Conservation (phyloP, 2,113 vertebrate genomes). For the Neotoma lepida region DNA sequence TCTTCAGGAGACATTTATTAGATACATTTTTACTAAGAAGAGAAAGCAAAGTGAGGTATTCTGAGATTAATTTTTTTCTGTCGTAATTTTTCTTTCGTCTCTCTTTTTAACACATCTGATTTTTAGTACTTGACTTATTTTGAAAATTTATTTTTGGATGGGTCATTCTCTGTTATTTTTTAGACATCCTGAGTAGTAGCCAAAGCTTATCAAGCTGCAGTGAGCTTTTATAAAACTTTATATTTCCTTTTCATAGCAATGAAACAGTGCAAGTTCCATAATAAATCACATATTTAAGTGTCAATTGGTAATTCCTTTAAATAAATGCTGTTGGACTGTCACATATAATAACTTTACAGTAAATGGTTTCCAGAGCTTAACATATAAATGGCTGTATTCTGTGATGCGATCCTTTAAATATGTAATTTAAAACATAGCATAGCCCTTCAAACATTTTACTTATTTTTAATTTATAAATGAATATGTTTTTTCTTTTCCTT, state of each 20-base stretch:
- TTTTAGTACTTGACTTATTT: conserved; percentile 44
- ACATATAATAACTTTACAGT: background rate
- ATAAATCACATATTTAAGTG: conserved; percentile 4
- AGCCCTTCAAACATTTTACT: conserved; percentile 23
- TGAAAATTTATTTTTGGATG: conserved; percentile 51
- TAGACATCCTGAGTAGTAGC: background rate
- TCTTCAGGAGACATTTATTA: conserved; percentile 96
- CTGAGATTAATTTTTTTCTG: conserved; percentile 21
- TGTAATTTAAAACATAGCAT: conserved; percentile 36
- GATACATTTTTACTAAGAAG: conserved; percentile 98
- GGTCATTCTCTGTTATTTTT: conserved; percentile 26
- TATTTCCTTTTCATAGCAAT: conserved; percentile 40
- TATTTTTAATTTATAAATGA: conserved; percentile 45
- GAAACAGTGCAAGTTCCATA: conserved; percentile 15
- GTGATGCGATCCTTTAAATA: background rate
- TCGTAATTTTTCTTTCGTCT: conserved; percentile 28
- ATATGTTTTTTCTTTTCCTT: background rate
- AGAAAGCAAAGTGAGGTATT: conserved; percentile 98
- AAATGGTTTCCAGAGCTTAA: conserved; percentile 1
- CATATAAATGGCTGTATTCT: background rate
- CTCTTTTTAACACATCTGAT: conserved; percentile 38
- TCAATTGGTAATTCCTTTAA: conserved; percentile 1
- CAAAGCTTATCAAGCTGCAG: background rate
- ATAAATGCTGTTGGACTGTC: conserved; percentile 6
- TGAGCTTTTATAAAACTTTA: conserved; percentile 2